Conservation (phyloP, 1,140 invertebrate species). For the Calephelis nemesis region DNA sequence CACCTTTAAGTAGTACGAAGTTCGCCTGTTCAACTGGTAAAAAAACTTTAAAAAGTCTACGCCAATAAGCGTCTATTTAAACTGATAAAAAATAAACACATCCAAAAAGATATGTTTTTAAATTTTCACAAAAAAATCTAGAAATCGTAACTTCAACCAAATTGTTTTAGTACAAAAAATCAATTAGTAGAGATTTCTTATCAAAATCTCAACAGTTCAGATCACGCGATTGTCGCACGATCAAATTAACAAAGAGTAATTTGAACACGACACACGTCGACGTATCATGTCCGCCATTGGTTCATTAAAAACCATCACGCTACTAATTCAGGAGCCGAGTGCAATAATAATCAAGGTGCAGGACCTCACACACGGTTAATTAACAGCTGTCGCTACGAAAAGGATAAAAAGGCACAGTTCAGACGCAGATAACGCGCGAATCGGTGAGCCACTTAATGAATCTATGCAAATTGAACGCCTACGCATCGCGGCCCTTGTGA, state of each 20-base stretch:
- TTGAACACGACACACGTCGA: constrained; percentile 10
- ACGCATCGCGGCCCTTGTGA: constrained; percentile 31
- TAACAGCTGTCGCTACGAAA: constrained; percentile 41
- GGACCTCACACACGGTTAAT: constrained; percentile 57
- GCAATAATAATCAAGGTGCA: constrained; percentile 50
- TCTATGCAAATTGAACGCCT: constrained; percentile 53
- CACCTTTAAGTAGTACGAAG: too few relatives aligned
- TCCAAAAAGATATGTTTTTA: too few relatives aligned
- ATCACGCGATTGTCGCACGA: constrained; percentile 17
- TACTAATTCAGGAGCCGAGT: constrained; percentile 21
- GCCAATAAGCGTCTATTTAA: too few relatives aligned
- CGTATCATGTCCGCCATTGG: neutral
- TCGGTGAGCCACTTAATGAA: constrained; percentile 41
- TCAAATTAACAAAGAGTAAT: constrained; percentile 17
- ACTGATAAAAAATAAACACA: too few relatives aligned
- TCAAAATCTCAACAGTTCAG: neutral
- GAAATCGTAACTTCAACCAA: too few relatives aligned
- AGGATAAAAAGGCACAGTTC: constrained; percentile 21
- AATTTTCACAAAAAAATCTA: too few relatives aligned
- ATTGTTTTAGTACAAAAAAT: constrained; percentile 1
- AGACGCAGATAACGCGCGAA: constrained; percentile 16
- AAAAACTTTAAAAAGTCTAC: too few relatives aligned
- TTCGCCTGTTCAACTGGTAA: too few relatives aligned
- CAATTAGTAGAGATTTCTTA: constrained; percentile 16
- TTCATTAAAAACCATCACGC: constrained; percentile 18